Base-by-base conservation (phyloP, 2,888 invertebrate genomes). In the Phanerotoma sp. region DNA sequence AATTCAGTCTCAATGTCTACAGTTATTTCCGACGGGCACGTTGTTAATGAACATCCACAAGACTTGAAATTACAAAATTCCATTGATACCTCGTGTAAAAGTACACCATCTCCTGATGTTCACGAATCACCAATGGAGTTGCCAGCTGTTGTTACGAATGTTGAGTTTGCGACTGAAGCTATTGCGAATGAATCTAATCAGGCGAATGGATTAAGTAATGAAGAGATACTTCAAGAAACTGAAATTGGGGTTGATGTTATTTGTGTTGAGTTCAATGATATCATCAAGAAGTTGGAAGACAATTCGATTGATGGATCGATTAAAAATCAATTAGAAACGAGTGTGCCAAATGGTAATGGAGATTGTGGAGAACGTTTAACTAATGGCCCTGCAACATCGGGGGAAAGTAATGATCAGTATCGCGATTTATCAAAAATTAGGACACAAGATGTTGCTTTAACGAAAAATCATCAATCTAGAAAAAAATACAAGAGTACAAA, bases 401-500 rank as follows among this genome's bases (percentile, higher is more conserved):
- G 15, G 18, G 38, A 20, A 38, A 37, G 22, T 25, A 47, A 37
- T 35, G 47, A n/a, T n/a, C n/a, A 47, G n/a, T 37, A 16, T 13
- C 22, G 16, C n/a, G 47, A 47, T 20, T 15, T 16, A 15, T n/a
- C 35, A 15, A 35, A 35, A n/a, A 15, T n/a, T 30, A 30, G n/a
- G n/a, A n/a, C 47, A n/a, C 33, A 42, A 18, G 48, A 48, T 13
- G 28, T 11, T n/a, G n/a, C n/a, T 46, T 46, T 22, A 30, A 2
- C 25, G n/a, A 28, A 48, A 42, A 30, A 37, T 25, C 22, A 54
- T 35, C 15, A 25, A 9, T 37, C 38, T 45, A 21, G 44, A 32
- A 64, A 68, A 3, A 74, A 72, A 51, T 72, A 70, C 60, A 70
- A 72, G 35, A 59, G 63, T 35, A 38, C 61, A 3, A 75, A 74